Percentiles rank a stretch among this genome's conserved stretches.
Evolutionary conservation across 2,113 vertebrate genomes (phyloP).

Genomic region (Grallaria varia): DNA sequence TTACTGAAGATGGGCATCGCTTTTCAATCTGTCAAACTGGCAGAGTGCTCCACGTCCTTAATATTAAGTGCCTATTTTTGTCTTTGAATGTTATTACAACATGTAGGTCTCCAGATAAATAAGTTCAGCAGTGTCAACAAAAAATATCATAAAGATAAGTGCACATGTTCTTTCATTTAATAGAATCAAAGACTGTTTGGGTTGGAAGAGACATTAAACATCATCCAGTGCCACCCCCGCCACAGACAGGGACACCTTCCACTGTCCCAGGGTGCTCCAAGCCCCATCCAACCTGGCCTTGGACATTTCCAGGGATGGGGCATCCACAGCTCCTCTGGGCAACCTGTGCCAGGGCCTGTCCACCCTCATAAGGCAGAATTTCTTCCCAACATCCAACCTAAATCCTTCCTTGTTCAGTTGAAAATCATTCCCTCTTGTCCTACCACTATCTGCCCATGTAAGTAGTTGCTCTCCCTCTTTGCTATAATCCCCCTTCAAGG

Average conservation of each 20-base stretch:
- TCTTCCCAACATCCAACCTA: not conserved
- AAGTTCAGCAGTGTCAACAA: not conserved
- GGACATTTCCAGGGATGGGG: not conserved
- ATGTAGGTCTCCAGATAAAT: not conserved
- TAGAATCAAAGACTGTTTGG: not conserved
- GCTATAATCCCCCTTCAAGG: not conserved
- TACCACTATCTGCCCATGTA: not conserved
- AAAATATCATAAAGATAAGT: not conserved
- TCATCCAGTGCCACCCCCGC: not conserved
- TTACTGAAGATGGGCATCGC: not conserved
- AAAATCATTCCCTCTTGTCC: not conserved
- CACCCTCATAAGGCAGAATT: not conserved
- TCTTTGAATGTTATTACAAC: not conserved
- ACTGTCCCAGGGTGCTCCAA: not conserved
- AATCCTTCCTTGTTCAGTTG: not conserved
- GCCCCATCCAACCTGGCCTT: rapidly evolving
- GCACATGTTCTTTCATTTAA: not conserved
- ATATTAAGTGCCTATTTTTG: not conserved
- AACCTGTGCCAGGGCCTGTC: not conserved
- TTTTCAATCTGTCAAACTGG: not conserved
- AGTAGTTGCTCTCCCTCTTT: not conserved
- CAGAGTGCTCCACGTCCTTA: not conserved
- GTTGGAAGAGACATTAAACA: not conserved
- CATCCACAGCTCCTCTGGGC: not conserved
- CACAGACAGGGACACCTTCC: not conserved